Evolutionary conservation across 2,113 vertebrate species (phyloP), one percentile per base, ranked within the genome.

Genomic region (Psittacara wagleri): DNA sequence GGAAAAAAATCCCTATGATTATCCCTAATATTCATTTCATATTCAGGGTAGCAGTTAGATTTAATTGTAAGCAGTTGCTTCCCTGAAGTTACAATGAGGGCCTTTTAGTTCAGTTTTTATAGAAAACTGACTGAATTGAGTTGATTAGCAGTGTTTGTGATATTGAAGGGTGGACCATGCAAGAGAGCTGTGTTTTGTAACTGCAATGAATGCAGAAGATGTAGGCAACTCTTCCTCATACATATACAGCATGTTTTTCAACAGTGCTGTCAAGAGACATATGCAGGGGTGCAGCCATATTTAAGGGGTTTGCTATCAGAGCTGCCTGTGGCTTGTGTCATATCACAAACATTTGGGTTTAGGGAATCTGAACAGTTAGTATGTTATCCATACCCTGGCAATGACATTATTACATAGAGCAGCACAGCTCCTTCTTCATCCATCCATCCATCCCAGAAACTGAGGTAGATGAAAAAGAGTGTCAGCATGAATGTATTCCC

Each of bases 51-150:
- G 96, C 94, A 92, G 69, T 96, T 97, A 84, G 96, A 92, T 91
- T 95, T 96, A 97, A 97, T 97, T 96, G 54, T 96, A 94, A 97
- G 94, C 92, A 96, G 67, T 96, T 97, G 91, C 77, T 78, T 96
- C 93, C 76, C 82, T 95, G 94, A 96, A 97, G 94, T 97, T 95
- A 97, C 87, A 97, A 88, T 95, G 90, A 96, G 84, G 83, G 90
- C 78, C 82, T 96, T 96, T 96, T 95, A 93, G 85, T 91, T 96
- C 95, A 93, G 81, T 94, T 96, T 96, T 92, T 95, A 92, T 92
- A 90, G 87, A 95, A 97, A 97, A 96, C 68, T 22, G 25, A 35
- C 95, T 97, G 92, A 97, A 96, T 96, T 87, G 83, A 85, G 92
- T 91, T 98, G 96, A 97, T 97, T 96, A 97, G 95, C 92, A 91